phyloP scores from a whole-genome alignment of 2,113 vertebrate species.

The Lagopus muta region DNA sequence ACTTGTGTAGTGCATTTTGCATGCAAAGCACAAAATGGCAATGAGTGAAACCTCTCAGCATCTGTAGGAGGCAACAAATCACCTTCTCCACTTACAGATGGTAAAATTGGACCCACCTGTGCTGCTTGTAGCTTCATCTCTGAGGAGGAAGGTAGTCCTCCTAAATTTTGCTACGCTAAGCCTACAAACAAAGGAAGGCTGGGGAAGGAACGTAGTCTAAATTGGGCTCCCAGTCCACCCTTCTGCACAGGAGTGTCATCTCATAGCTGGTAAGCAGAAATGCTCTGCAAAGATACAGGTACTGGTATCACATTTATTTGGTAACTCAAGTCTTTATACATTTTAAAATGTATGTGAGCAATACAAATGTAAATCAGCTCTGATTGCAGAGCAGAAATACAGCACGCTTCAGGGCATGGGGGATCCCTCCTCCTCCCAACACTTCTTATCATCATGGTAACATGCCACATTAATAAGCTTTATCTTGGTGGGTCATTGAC shows the following conservation, averaged over 20 bases:
- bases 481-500: not conserved
- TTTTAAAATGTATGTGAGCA: not conserved
- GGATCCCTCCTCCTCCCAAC: not conserved
- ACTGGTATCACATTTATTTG: not conserved
- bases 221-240: not conserved
- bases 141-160: not conserved
- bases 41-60: not conserved
- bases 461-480: not conserved
- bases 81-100: conserved; percentile 41
- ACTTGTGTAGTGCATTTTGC: not conserved
- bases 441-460: not conserved
- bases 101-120: conserved; percentile 17
- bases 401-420: not conserved
- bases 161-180: not conserved
- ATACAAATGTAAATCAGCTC: not conserved
- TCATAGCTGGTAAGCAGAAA: not conserved
- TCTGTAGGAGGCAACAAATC: conserved; percentile 12
- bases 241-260: not conserved
- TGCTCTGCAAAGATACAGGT: not conserved
- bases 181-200: not conserved
- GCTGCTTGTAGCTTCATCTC: not conserved
- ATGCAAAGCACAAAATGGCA: conserved; percentile 36
- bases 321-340: not conserved
- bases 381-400: not conserved
- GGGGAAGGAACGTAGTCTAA: not conserved